Base-by-base conservation (phyloP, 1,140 invertebrate genomes). In the Rhyacophila brunnea region DNA sequence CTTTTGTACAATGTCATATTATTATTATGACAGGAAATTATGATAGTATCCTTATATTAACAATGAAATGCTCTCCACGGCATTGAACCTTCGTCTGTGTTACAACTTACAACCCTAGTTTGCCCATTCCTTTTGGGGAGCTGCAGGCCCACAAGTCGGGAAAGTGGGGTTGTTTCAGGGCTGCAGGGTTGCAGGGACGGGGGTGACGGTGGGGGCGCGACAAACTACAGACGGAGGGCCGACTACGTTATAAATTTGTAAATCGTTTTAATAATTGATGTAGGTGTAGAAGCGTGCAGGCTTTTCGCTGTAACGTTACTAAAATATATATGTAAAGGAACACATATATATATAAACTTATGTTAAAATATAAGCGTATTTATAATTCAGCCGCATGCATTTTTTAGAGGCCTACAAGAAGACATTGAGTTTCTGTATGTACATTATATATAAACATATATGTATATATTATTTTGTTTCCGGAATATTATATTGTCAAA, bases 241-340 rank as follows among this genome's bases (percentile, higher is more conserved):
- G 48, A 40, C 50, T 58, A 17, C 11, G 35, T 59, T 59, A 59
- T 59, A 59, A 59, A 59, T 59, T 59, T 59, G 49, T 59, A 59
- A 59, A 59, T 59, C 57, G 57, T 47, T 59, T 59, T 59, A 59
- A 59, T 59, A 59, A 59, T 59, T 59, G 42, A 59, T 59, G 57
- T 44, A 51, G 40, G 38, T 42, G 49, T 52, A 53, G 18, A 51
- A 40, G 42, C 57, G 49, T 40, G 45, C 55, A 28, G 36, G 46
- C 53, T 48, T 34, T 54, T 13, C 45, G 28, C 45, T 38, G 55
- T 57, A 57, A 48, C 35, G 45, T 57, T 57, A 57, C 34, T 57
- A 48, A 57, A 57, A 57, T 57, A 57, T 57, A 57, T 57, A 57
- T 43, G 44, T 56, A 56, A 47, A 57, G 49, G 49, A 48, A 49